Conservation (phyloP, 2,113 vertebrate species). For the Asarcornis scutulata region DNA sequence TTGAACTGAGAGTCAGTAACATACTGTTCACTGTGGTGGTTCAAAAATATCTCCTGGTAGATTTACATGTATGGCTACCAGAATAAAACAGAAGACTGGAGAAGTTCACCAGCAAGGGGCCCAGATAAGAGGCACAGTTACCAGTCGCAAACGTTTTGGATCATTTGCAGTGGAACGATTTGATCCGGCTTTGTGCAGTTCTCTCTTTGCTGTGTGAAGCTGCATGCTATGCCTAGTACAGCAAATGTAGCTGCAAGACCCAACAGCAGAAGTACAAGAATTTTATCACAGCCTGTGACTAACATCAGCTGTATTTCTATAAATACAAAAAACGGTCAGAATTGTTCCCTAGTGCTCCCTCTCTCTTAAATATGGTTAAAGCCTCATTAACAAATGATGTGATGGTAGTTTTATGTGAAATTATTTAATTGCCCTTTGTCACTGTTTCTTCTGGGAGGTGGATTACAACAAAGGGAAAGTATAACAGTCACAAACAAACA, state of each 20-base stretch:
- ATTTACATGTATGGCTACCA: constrained; percentile 14
- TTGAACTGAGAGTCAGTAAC: constrained; percentile 48
- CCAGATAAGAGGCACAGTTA: background rate
- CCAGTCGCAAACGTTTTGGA: background rate
- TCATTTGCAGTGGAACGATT: background rate
- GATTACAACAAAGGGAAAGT: constrained; percentile 1
- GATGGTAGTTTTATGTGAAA: background rate
- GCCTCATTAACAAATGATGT: background rate
- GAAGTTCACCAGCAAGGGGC: constrained; percentile 21
- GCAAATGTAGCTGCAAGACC: background rate
- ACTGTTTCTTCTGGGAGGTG: background rate
- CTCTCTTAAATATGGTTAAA: background rate
- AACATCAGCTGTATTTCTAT: background rate
- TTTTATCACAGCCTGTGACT: background rate
- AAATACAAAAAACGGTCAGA: background rate
- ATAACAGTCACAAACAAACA: background rate
- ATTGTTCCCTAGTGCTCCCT: background rate
- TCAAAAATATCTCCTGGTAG: constrained; percentile 56
- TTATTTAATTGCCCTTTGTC: constrained; percentile 30
- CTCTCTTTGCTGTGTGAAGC: rapidly evolving
- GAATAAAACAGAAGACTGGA: constrained; percentile 12
- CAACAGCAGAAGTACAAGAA: background rate
- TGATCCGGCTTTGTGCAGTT: background rate
- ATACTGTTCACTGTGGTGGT: constrained; percentile 9
- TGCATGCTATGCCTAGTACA: rapidly evolving